phyloP scores from a whole-genome alignment of 2,113 vertebrate species.

The Equus quagga region DNA sequence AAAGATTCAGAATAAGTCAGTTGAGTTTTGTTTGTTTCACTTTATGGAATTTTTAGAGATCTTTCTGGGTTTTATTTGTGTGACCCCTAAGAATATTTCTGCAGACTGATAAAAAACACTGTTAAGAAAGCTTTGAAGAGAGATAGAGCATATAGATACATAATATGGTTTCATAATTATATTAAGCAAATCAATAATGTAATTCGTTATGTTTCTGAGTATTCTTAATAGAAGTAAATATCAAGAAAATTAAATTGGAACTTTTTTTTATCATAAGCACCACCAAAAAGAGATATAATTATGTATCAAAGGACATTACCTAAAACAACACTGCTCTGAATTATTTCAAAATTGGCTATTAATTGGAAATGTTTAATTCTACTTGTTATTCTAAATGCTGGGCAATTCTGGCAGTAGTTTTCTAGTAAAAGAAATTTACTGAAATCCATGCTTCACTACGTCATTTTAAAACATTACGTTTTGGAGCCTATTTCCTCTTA shows the following conservation, averaged over 20 bases:
- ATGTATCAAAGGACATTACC: conserved; percentile 61
- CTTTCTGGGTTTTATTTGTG: neutral
- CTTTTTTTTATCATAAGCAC: conserved; percentile 55
- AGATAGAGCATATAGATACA: neutral
- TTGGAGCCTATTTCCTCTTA: conserved; percentile 15
- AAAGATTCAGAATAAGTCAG: conserved; percentile 19
- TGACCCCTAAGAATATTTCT: neutral
- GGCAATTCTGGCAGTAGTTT: neutral
- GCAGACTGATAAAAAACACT: neutral
- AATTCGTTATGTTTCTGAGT: conserved; percentile 45
- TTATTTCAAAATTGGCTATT: conserved; percentile 64
- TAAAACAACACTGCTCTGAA: conserved; percentile 25
- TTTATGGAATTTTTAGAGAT: neutral
- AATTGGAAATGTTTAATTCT: conserved; percentile 50
- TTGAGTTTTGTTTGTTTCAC: neutral
- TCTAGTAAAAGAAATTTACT: conserved; percentile 31
- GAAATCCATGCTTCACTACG: conserved; percentile 16
- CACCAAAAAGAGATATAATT: conserved; percentile 58
- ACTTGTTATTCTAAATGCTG: conserved; percentile 16
- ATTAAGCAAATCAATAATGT: neutral
- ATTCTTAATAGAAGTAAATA: conserved; percentile 45
- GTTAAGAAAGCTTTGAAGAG: neutral
- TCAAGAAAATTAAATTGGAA: conserved; percentile 58
- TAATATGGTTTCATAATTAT: neutral
- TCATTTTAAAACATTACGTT: conserved; percentile 28